Base-by-base conservation (phyloP, 2,113 vertebrate species). In the Panthera uncia region DNA sequence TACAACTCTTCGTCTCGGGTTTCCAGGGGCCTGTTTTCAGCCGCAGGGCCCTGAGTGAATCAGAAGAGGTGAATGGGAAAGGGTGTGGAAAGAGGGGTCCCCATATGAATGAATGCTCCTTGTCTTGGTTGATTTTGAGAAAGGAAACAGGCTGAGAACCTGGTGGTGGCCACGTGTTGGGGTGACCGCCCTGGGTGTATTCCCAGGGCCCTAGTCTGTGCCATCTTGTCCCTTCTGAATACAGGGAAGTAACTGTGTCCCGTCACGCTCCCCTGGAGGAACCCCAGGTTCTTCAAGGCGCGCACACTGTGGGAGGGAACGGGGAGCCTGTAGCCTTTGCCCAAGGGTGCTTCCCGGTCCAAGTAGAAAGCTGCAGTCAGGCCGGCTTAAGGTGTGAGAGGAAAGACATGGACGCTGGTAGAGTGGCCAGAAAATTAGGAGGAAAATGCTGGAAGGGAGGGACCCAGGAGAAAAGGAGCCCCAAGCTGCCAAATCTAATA, bases 11-110 rank as follows among this genome's bases (percentile, higher is more conserved):
- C 4, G 1, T 25, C 31, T 29, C 1, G 1, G 4, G 66, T 19
- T 19, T 57, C 89, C n/a, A 41, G 33, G 15, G n/a, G 88, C 50
- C 14, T 25, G 4, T 33, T 9, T 85, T 83, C 48, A 82, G 38
- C 63, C 52, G 33, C n/a, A 1, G 31, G 6, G 50, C 66, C 63
- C 18, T 19, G 38, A 13, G 29, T 7, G 29, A 25, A 1, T 29
- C 3, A 15, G 48, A 52, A 23, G 52, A n/a, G 65, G 2, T 8
- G 18, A 15, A 36, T 3, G 68, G 63, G 15, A 41, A 14, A 29
- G 9, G 48, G 9, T 31, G 1, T 0, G 0, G 33, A 52, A 29
- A 52, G 2, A 33, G 6, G 1, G 63, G 4, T 31, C 11, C 41
- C 52, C 6, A 7, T 27, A 0, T 4, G 21, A 52, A 16, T 29